phyloP scores from a whole-genome alignment of 2,888 invertebrate species.

The Notodonta ziczac region DNA sequence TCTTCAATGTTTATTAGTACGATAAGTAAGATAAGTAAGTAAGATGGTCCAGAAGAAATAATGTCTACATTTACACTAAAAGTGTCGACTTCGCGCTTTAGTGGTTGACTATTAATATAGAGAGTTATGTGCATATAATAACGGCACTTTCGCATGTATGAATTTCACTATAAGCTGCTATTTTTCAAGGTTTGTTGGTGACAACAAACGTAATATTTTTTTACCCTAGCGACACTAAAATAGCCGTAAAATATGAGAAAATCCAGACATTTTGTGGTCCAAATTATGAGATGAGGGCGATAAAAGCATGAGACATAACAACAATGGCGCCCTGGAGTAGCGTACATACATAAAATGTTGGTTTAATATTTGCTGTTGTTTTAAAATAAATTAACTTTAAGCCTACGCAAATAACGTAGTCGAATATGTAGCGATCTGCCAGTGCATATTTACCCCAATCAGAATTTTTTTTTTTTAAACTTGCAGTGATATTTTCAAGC shows the following conservation, averaged over 20 bases:
- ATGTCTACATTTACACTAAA: too few species aligned
- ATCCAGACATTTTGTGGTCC: constrained; percentile 27
- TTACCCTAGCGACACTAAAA: constrained; percentile 30
- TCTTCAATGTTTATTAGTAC: too few species aligned
- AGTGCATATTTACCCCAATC: too few species aligned
- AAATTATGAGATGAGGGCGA: constrained; percentile 25
- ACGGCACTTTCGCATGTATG: constrained; percentile 16
- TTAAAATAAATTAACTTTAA: not conserved
- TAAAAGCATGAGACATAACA: constrained; percentile 8
- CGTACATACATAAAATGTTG: not conserved
- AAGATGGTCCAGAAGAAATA: too few species aligned
- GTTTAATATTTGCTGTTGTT: not conserved
- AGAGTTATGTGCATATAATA: not conserved
- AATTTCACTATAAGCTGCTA: constrained; percentile 14
- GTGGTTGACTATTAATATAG: not conserved
- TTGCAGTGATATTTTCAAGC: too few species aligned
- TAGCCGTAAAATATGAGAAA: constrained; percentile 39
- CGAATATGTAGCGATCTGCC: too few species aligned
- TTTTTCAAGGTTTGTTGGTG: constrained; percentile 37
- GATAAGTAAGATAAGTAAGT: too few species aligned
- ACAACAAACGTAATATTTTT: constrained; percentile 40
- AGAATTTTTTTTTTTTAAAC: too few species aligned
- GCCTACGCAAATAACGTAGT: too few species aligned
- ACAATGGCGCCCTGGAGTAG: not conserved
- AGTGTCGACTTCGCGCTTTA: not conserved